These are phyloP conservation scores for Selene dorsalis DNA, from an alignment of 2,797 vertebrate genomes.

Conservation along the genomic window DNA sequence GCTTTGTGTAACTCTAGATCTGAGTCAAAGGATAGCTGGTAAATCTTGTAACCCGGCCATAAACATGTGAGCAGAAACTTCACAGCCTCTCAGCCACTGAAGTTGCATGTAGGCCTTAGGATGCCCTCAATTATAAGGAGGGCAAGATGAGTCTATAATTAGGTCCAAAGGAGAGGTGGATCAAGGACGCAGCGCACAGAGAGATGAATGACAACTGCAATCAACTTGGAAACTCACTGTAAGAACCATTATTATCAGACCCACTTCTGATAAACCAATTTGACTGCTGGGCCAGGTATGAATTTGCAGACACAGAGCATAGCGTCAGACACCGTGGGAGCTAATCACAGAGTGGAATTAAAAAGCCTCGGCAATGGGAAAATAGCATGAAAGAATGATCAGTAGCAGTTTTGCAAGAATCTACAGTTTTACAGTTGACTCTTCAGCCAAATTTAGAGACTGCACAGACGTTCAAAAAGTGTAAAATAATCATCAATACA, in stretches of 20 bases:
- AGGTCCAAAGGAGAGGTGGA: constrained; percentile 74
- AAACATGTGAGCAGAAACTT: constrained; percentile 55
- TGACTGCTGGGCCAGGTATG: constrained; percentile 41
- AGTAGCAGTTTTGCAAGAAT: neutral
- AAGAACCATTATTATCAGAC: constrained; percentile 68
- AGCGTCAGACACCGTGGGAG: neutral
- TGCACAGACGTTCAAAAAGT: neutral
- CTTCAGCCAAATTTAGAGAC: constrained; percentile 1
- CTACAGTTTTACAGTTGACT: constrained; percentile 6
- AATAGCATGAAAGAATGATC: neutral
- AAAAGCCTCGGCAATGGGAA: neutral
- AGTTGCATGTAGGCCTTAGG: constrained; percentile 78
- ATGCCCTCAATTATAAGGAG: constrained; percentile 87
- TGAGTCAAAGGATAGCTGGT: neutral
- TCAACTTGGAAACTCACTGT: constrained; percentile 69
- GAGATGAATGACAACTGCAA: constrained; percentile 77
- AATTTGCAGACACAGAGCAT: constrained; percentile 36
- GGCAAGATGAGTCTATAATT: constrained; percentile 82
- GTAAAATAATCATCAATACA: constrained; percentile 30
- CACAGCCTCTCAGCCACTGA: constrained; percentile 26
- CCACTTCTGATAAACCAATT: constrained; percentile 61
- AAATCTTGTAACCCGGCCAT: constrained; percentile 3
- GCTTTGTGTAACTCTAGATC: no score
- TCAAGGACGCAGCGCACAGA: constrained; percentile 78
- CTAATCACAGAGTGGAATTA: constrained; percentile 9